phyloP scores from a whole-genome alignment of 2,113 vertebrate species.

The Circaetus cinerascens region DNA sequence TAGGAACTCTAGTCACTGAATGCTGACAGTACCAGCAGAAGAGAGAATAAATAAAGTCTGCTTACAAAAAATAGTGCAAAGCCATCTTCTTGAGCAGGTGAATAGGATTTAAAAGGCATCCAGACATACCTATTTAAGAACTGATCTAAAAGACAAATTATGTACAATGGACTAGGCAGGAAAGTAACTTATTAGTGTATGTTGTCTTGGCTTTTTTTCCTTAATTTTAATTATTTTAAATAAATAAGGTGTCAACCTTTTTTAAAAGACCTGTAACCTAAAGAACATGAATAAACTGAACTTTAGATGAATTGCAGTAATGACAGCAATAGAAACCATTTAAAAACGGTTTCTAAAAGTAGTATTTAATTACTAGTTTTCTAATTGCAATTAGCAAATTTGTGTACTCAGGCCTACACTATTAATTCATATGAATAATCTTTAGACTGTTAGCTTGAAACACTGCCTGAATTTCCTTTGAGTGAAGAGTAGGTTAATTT shows the following conservation, averaged over 20 bases:
- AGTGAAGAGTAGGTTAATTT: neutral
- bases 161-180: fast-evolving
- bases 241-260: neutral
- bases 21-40: neutral
- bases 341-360: neutral
- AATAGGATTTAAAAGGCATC: neutral
- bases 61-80: neutral
- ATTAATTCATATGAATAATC: neutral
- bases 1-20: neutral
- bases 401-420: neutral
- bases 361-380: neutral
- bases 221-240: neutral
- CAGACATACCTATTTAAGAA: neutral
- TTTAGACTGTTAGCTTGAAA: neutral
- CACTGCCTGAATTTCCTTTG: neutral
- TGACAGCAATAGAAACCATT: neutral
- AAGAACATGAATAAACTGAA: neutral
- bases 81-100: neutral
- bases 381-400: neutral
- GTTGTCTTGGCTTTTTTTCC: neutral
- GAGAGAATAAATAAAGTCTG: neutral
- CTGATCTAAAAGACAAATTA: neutral
- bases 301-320: neutral
- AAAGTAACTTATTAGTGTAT: neutral
- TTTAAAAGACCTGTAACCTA: neutral